Evolutionary conservation across 2,113 vertebrate species (phyloP).

Genomic region (Neolamprologus cancellatus): DNA sequence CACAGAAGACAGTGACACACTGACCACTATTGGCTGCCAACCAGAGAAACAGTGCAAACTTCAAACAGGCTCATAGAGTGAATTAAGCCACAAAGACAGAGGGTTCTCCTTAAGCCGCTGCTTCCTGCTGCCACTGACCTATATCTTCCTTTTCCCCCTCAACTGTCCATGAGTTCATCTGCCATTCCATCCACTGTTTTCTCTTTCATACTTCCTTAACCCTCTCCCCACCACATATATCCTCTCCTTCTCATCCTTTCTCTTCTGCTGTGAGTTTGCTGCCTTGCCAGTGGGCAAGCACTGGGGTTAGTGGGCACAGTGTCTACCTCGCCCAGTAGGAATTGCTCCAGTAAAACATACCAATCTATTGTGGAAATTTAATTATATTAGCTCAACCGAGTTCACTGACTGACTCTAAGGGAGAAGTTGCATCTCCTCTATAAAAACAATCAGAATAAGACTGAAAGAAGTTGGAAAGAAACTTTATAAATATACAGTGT

Average conservation of each 20-base stretch:
- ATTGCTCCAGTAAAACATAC: conserved; percentile 40
- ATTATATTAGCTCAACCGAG: conserved; percentile 46
- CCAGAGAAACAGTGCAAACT: conserved; percentile 30
- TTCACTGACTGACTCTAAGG: neutral
- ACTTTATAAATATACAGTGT: neutral
- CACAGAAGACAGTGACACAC: neutral
- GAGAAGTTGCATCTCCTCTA: neutral
- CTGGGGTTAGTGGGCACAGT: conserved; percentile 9
- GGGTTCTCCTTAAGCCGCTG: conserved; percentile 29
- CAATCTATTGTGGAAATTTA: conserved; percentile 50
- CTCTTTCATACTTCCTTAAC: neutral
- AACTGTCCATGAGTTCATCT: neutral
- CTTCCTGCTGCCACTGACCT: conserved; percentile 40
- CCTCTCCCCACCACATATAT: neutral
- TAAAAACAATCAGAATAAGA: conserved; percentile 10
- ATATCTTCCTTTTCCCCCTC: conserved; percentile 2
- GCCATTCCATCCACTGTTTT: conserved; percentile 8
- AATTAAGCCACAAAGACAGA: conserved; percentile 39
- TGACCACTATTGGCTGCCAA: neutral
- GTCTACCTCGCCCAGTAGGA: conserved; percentile 24
- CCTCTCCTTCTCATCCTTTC: neutral
- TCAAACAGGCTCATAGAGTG: conserved; percentile 30
- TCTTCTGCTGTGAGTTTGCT: conserved; percentile 18
- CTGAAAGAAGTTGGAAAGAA: neutral
- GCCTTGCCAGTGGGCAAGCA: conserved; percentile 26